Conservation (phyloP, 2,797 vertebrate species). For the Eutrigla gurnardus region DNA sequence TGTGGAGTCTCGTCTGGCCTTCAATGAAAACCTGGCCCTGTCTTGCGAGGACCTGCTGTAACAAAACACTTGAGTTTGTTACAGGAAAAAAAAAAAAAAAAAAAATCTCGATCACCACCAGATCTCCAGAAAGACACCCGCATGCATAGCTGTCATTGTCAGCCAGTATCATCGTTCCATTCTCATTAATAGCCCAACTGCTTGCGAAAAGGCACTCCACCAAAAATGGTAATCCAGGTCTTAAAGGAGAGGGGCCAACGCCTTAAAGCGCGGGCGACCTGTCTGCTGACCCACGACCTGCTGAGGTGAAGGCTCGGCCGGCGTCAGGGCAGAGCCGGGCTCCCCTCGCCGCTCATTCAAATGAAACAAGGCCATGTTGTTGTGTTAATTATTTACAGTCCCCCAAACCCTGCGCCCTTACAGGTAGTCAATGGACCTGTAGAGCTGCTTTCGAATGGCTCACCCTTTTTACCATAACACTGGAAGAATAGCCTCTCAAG, state of each 20-base stretch:
- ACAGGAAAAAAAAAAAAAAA: background rate
- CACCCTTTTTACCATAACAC: constrained; percentile 79
- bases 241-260: constrained; percentile 78
- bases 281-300: constrained; percentile 81
- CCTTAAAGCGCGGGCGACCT: constrained; percentile 82
- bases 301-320: constrained; percentile 76
- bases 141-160: constrained; percentile 67
- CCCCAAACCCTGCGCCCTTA: constrained; percentile 62
- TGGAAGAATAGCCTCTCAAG: constrained; percentile 77
- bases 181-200: constrained; percentile 85
- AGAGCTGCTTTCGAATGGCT: constrained; percentile 68
- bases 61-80: constrained; percentile 38
- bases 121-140: constrained; percentile 31
- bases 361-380: constrained; percentile 85
- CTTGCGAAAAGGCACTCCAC: constrained; percentile 65
- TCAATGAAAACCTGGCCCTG: constrained; percentile 17
- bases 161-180: constrained; percentile 67
- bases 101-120: background rate
- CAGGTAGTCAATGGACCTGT: constrained; percentile 76
- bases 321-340: constrained; percentile 73
- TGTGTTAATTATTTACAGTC: constrained; percentile 86
- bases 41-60: constrained; percentile 15
- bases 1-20: background rate
- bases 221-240: constrained; percentile 86
- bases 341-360: constrained; percentile 79